These are phyloP conservation scores for Dascyllus trimaculatus DNA, from an alignment of 2,113 vertebrate genomes.

Conservation along the genomic window DNA sequence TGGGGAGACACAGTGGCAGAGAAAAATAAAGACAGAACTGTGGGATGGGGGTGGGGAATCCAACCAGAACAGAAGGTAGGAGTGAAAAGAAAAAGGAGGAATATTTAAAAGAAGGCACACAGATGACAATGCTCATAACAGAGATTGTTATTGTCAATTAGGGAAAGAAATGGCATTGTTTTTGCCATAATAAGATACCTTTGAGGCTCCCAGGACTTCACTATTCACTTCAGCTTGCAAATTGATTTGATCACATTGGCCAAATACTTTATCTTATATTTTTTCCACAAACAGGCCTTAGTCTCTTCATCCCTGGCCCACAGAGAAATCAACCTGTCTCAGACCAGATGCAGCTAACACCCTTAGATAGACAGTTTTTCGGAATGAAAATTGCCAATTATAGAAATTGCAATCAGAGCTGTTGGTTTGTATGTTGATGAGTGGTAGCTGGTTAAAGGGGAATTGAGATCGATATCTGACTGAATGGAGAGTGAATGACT, in stretches of 20 bases:
- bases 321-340: slow-evolving; percentile 65
- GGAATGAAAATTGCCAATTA: slow-evolving; percentile 84
- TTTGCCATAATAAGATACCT: slow-evolving; percentile 59
- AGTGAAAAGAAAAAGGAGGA: slow-evolving; percentile 10
- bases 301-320: slow-evolving; percentile 51
- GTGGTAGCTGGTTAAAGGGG: slow-evolving; percentile 65
- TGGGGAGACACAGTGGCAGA: slow-evolving; percentile 56
- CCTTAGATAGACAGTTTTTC: slow-evolving; percentile 58
- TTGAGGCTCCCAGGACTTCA: slow-evolving; percentile 23
- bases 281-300: slow-evolving; percentile 47
- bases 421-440: slow-evolving; percentile 80
- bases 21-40: slow-evolving; percentile 49
- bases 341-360: slow-evolving; percentile 58
- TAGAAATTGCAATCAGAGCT: slow-evolving; percentile 81
- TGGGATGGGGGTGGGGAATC: slow-evolving; percentile 20
- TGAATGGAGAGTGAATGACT: slow-evolving; percentile 67
- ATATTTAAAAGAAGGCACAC: slow-evolving; percentile 9
- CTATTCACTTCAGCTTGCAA: slow-evolving; percentile 42
- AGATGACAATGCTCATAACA: slow-evolving; percentile 31
- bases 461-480: slow-evolving; percentile 77
- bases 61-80: slow-evolving; percentile 25
- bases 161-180: slow-evolving; percentile 51
- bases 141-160: slow-evolving; percentile 55
- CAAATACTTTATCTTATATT: slow-evolving; percentile 42
- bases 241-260: slow-evolving; percentile 50